Percentiles rank a stretch among this genome's conserved stretches.
Conservation (phyloP, 2,888 invertebrate genomes). For the Synanthedon formicaeformis region DNA sequence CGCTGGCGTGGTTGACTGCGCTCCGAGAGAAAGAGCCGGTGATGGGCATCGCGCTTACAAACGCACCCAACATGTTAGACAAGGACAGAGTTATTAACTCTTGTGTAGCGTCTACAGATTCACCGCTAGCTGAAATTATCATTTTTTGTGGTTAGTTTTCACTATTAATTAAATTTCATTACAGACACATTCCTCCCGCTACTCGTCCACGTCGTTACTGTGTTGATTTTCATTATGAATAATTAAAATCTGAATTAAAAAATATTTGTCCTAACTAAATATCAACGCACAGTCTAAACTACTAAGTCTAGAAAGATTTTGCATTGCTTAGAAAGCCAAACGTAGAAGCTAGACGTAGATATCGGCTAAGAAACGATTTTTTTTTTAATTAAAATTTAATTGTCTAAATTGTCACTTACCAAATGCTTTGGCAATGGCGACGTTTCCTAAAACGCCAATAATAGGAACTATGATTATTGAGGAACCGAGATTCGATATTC, state of each 20-base stretch:
- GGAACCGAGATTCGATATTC: constrained; percentile 84
- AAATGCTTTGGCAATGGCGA: constrained; percentile 96
- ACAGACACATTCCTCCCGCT: background rate
- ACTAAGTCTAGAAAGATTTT: too few relatives aligned
- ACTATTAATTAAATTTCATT: too few relatives aligned
- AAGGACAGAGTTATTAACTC: constrained; percentile 88
- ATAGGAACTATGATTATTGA: constrained; percentile 89
- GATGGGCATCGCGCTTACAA: constrained; percentile 91
- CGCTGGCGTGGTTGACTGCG: constrained; percentile 95
- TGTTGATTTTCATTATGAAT: background rate
- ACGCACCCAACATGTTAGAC: constrained; percentile 88
- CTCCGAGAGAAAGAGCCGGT: constrained; percentile 91
- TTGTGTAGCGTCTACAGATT: constrained; percentile 88
- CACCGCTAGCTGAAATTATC: constrained; percentile 73
- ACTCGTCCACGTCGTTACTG: too few relatives aligned
- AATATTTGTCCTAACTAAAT: too few relatives aligned
- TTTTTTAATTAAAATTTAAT: too few relatives aligned
- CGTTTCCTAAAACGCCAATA: constrained; percentile 91
- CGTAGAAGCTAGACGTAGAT: too few relatives aligned
- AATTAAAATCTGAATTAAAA: too few relatives aligned
- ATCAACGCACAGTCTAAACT: too few relatives aligned
- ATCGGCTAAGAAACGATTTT: too few relatives aligned
- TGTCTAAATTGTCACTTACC: constrained; percentile 66
- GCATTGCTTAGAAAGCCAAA: too few relatives aligned
- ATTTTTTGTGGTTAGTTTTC: too few relatives aligned